These are phyloP conservation scores for Aplysina aerophoba DNA, from an alignment of 37 sponge, comb jelly and placozoan species.

Conservation along the genomic window DNA sequence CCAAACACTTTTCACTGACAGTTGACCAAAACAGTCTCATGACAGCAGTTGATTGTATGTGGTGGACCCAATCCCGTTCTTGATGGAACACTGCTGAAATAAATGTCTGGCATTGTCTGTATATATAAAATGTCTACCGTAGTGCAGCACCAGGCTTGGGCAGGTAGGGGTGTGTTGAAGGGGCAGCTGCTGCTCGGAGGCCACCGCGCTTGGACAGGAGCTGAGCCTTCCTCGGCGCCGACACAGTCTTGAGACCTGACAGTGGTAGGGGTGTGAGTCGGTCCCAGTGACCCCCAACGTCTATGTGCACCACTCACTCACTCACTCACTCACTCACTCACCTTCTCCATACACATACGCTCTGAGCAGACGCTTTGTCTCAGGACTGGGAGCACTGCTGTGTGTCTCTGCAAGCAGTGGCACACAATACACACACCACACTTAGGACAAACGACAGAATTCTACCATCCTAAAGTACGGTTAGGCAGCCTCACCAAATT, in stretches of 20 bases:
- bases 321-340: too few relatives aligned
- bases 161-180: not conserved
- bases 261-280: too few relatives aligned
- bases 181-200: not conserved
- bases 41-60: too few relatives aligned
- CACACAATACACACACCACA: not conserved
- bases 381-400: conserved; percentile 39
- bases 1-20: too few relatives aligned
- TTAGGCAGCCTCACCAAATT: not conserved
- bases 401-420: conserved; percentile 3
- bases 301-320: too few relatives aligned
- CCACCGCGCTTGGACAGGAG: conserved; percentile 20
- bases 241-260: not conserved
- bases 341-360: conserved; percentile 66
- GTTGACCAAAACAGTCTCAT: too few relatives aligned
- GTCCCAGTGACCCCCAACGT: too few relatives aligned
- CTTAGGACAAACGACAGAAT: too few relatives aligned
- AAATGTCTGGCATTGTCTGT: too few relatives aligned
- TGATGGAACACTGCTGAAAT: too few relatives aligned
- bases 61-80: too few relatives aligned
- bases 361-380: conserved; percentile 61
- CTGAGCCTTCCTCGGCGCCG: not conserved
- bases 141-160: conserved; percentile 11
- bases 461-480: not conserved
- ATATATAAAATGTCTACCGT: too few relatives aligned